phyloP scores from a whole-genome alignment of 2,888 invertebrate genomes.

The Agriopis leucophaearia region DNA sequence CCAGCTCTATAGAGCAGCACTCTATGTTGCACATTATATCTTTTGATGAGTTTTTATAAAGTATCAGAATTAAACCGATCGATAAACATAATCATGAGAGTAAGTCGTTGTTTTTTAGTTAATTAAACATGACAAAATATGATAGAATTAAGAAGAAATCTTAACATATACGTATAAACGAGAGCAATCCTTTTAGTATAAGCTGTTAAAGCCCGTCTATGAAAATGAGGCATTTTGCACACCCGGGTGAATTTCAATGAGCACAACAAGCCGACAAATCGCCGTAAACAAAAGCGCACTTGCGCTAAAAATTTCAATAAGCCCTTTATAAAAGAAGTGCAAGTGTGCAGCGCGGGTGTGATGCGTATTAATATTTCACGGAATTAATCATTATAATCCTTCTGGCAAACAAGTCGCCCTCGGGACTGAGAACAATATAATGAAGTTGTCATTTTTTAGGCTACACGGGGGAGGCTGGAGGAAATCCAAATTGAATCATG shows the following conservation, averaged over 20 bases:
- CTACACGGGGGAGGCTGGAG: slow-evolving; percentile 84
- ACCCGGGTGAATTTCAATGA: slow-evolving; percentile 34
- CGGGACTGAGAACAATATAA: slow-evolving; percentile 83
- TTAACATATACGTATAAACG: neutral
- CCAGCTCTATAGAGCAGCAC: slow-evolving; percentile 37
- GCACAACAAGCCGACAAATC: slow-evolving; percentile 58
- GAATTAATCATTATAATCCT: slow-evolving; percentile 87
- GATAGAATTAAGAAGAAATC: no score
- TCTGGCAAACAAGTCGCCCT: slow-evolving; percentile 84
- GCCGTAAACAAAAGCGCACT: slow-evolving; percentile 72
- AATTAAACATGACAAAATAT: neutral
- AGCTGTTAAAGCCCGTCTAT: slow-evolving; percentile 11
- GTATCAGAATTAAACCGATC: no score
- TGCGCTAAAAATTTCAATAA: slow-evolving; percentile 76
- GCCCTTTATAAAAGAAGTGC: slow-evolving; percentile 69
- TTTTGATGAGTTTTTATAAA: neutral
- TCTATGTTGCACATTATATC: neutral
- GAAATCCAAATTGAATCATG: slow-evolving; percentile 90
- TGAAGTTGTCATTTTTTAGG: slow-evolving; percentile 87
- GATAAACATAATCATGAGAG: no score
- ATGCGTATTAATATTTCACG: slow-evolving; percentile 85
- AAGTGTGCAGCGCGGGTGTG: slow-evolving; percentile 81
- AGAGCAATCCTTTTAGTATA: slow-evolving; percentile 14
- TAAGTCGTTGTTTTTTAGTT: no score
- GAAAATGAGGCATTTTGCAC: slow-evolving; percentile 16